Conservation (phyloP, 2,888 invertebrate species). For the Drosophila peninsularis region DNA sequence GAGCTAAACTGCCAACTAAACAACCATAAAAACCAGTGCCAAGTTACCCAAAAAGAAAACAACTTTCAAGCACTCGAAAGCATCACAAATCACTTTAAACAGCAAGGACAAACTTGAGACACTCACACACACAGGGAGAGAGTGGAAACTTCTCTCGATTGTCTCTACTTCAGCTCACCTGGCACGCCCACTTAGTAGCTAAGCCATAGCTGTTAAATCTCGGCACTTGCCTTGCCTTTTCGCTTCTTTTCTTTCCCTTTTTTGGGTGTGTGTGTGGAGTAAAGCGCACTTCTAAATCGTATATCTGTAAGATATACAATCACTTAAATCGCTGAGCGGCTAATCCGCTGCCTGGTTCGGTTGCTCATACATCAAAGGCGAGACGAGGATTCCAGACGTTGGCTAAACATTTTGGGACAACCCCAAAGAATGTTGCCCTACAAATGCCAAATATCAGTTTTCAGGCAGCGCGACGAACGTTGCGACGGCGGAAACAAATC, state of each 20-base stretch:
- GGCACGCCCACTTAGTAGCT: slow-evolving; percentile 69
- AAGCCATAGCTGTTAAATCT: slow-evolving; percentile 75
- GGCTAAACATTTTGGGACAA: slow-evolving; percentile 31
- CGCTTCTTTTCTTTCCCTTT: neutral
- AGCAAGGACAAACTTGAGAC: slow-evolving; percentile 65
- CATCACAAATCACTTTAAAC: slow-evolving; percentile 79
- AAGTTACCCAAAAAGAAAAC: slow-evolving; percentile 55
- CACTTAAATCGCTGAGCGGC: slow-evolving; percentile 81
- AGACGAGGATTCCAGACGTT: slow-evolving; percentile 17
- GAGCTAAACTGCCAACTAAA: slow-evolving; percentile 70
- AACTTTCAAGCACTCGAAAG: slow-evolving; percentile 70
- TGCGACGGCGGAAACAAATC: slow-evolving; percentile 61
- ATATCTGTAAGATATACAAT: slow-evolving; percentile 77
- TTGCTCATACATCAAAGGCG: slow-evolving; percentile 68
- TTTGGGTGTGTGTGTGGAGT: slow-evolving; percentile 3
- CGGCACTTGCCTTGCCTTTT: slow-evolving; percentile 54
- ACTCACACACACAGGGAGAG: slow-evolving; percentile 19
- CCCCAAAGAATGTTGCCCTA: slow-evolving; percentile 29
- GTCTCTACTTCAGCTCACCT: slow-evolving; percentile 47
- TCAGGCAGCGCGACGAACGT: slow-evolving; percentile 38
- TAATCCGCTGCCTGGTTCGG: slow-evolving; percentile 65
- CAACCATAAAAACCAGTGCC: slow-evolving; percentile 73
- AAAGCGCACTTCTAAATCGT: slow-evolving; percentile 37
- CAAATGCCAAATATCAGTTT: slow-evolving; percentile 73
- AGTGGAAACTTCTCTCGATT: slow-evolving; percentile 35